These are phyloP conservation scores for Anabacerthia variegaticeps DNA, from an alignment of 2,797 vertebrate genomes.

Conservation along the genomic window DNA sequence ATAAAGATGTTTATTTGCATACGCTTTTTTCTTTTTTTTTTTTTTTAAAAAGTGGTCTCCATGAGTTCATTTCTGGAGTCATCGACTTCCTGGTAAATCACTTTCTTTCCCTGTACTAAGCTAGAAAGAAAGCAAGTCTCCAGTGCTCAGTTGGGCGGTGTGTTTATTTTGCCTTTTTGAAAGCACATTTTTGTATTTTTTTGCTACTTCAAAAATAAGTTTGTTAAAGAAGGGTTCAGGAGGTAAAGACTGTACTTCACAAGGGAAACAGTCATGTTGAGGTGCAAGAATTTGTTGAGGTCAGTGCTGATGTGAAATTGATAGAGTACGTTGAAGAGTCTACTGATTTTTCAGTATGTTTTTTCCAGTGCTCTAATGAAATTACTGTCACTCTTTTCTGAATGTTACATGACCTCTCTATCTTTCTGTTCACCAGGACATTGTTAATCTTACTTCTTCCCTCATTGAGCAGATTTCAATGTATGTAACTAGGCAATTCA, in stretches of 20 bases:
- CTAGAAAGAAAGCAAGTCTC: background rate
- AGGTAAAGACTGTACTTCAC: background rate
- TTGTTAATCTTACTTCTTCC: background rate
- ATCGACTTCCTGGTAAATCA: background rate
- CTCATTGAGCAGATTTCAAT: background rate
- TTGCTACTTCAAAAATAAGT: background rate
- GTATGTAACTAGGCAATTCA: background rate
- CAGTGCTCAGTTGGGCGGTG: background rate
- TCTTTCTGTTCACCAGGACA: background rate
- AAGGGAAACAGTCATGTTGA: background rate
- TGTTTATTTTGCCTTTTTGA: slow-evolving; percentile 5
- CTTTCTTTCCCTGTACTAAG: background rate
- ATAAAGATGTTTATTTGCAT: background rate
- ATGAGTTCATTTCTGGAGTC: slow-evolving; percentile 1
- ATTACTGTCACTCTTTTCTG: background rate
- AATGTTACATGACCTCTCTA: background rate
- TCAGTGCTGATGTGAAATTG: background rate
- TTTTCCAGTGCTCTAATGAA: background rate
- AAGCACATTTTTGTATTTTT: background rate
- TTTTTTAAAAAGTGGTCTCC: background rate
- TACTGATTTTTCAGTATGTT: background rate
- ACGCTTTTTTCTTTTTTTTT: background rate
- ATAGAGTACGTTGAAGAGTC: background rate
- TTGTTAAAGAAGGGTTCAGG: background rate
- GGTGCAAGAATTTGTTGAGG: slow-evolving; percentile 30